phyloP scores from a whole-genome alignment of 2,888 invertebrate species.

The Masnerella sp. region DNA sequence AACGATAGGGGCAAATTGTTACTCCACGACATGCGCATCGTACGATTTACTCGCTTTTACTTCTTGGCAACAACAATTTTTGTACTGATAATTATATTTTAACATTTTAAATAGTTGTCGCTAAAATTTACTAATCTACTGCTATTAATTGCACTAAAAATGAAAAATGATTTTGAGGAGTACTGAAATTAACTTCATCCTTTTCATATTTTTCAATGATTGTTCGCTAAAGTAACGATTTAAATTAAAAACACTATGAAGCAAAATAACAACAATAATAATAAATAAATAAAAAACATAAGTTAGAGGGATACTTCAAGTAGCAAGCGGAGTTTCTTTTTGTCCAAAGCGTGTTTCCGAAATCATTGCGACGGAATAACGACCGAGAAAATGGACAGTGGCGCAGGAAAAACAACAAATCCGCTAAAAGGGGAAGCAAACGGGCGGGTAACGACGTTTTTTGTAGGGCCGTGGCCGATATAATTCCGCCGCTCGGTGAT shows the following conservation, averaged over 20 bases:
- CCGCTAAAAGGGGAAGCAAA: slow-evolving; percentile 19
- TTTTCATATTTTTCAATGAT: background rate
- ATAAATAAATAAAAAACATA: too few species aligned
- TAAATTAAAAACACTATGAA: too few species aligned
- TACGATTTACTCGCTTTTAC: background rate
- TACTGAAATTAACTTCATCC: background rate
- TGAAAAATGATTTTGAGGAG: background rate
- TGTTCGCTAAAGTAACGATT: too few species aligned
- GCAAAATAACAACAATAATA: too few species aligned
- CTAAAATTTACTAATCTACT: too few species aligned
- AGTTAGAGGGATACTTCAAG: slow-evolving; percentile 1
- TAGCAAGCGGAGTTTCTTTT: background rate
- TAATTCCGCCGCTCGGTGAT: slow-evolving; percentile 28
- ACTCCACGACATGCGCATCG: slow-evolving; percentile 38
- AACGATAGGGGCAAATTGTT: slow-evolving; percentile 62
- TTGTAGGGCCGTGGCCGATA: slow-evolving; percentile 12
- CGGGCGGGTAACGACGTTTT: slow-evolving; percentile 33
- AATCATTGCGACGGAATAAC: slow-evolving; percentile 29
- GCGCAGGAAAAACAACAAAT: slow-evolving; percentile 23
- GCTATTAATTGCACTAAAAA: background rate
- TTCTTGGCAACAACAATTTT: too few species aligned
- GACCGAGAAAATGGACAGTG: slow-evolving; percentile 19
- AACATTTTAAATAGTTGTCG: too few species aligned
- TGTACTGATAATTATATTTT: too few species aligned
- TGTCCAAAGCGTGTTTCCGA: slow-evolving; percentile 6